Evolutionary conservation across 2,888 invertebrate species (phyloP).

Genomic region (Griposia aprilina): DNA sequence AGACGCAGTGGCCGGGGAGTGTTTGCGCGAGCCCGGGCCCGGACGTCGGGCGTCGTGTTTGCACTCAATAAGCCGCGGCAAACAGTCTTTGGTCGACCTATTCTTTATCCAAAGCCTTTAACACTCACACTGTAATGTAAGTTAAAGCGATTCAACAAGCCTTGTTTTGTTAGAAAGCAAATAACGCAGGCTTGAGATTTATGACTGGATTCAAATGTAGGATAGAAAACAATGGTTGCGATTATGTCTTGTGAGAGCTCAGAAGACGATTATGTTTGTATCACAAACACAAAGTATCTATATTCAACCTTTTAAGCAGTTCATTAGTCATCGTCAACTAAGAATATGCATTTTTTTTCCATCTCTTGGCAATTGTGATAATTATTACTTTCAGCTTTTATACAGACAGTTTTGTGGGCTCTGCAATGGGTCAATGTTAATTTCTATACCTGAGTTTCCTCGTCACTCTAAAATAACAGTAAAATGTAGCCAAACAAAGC

Average conservation of each 20-base stretch:
- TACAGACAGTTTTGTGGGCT: not conserved
- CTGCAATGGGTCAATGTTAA: not conserved
- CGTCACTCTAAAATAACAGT: slow-evolving; percentile 24
- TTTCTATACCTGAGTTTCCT: slow-evolving; percentile 14
- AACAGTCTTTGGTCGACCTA: slow-evolving; percentile 75
- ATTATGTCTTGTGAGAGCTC: slow-evolving; percentile 34
- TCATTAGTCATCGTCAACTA: slow-evolving; percentile 54
- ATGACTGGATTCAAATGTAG: slow-evolving; percentile 31
- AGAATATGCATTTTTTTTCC: slow-evolving; percentile 30
- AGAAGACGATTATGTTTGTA: slow-evolving; percentile 29
- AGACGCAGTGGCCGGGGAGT: slow-evolving; percentile 64
- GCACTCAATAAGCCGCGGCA: slow-evolving; percentile 82
- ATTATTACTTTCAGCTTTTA: slow-evolving; percentile 10
- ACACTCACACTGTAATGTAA: slow-evolving; percentile 58
- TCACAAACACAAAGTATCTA: slow-evolving; percentile 23
- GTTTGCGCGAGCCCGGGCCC: slow-evolving; percentile 68
- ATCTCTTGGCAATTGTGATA: slow-evolving; percentile 5
- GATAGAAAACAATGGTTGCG: slow-evolving; percentile 46
- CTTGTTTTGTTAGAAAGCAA: slow-evolving; percentile 52
- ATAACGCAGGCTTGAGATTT: slow-evolving; percentile 35
- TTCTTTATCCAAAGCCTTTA: slow-evolving; percentile 71
- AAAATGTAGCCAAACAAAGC: slow-evolving; percentile 50
- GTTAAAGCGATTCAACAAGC: slow-evolving; percentile 54
- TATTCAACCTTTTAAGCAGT: slow-evolving; percentile 23
- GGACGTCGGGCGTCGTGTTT: slow-evolving; percentile 73